Conservation (phyloP, 1,140 invertebrate genomes). For the Phymastichus coffea region DNA sequence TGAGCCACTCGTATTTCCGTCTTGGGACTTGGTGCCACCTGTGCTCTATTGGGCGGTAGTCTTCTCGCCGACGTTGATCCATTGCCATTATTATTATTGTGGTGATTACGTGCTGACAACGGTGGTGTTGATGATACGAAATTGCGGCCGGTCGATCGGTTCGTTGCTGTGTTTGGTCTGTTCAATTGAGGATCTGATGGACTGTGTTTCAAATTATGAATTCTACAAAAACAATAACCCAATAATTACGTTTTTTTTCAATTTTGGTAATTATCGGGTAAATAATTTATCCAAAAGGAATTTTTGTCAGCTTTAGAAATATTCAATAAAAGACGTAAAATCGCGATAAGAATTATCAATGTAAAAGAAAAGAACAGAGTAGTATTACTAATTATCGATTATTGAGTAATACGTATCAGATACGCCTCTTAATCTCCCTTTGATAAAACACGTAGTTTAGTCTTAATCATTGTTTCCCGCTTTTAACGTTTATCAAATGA, state of each 20-base stretch:
- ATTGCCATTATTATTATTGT: conserved; percentile 2
- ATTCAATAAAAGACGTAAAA: too few species aligned
- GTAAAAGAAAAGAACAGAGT: too few species aligned
- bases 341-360: too few species aligned
- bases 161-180: conserved; percentile 50
- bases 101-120: conserved; percentile 31
- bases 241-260: conserved; percentile 6
- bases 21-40: conserved; percentile 49
- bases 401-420: too few species aligned
- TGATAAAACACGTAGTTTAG: too few species aligned
- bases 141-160: conserved; percentile 46
- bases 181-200: conserved; percentile 61
- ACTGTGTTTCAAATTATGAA: conserved; percentile 60
- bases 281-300: too few species aligned
- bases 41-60: conserved; percentile 48
- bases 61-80: conserved; percentile 14
- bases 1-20: conserved; percentile 46
- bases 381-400: too few species aligned
- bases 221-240: conserved; percentile 41
- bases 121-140: conserved; percentile 40
- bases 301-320: too few species aligned
- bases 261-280: too few species aligned
- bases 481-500: too few species aligned
- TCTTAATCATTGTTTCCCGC: too few species aligned
- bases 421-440: too few species aligned